phyloP scores from a whole-genome alignment of 2,888 invertebrate genomes.

The Aquatica leii region DNA sequence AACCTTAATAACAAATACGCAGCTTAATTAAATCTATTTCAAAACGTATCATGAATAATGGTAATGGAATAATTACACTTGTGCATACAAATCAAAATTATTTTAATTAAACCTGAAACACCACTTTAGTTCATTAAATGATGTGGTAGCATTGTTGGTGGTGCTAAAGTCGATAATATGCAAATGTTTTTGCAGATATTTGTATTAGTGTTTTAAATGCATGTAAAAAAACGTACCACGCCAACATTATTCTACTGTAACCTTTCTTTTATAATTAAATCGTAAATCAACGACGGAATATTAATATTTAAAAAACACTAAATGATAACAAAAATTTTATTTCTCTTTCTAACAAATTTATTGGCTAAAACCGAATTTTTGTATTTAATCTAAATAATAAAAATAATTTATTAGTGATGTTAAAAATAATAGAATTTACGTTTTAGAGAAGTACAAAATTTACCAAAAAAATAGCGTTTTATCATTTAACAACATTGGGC shows the following conservation, averaged over 20 bases:
- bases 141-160: background rate
- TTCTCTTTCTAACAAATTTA: no score
- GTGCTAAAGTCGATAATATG: background rate
- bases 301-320: no score
- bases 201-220: background rate
- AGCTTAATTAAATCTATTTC: conserved; percentile 10
- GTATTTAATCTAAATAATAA: no score
- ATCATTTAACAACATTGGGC: no score
- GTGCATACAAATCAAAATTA: conserved; percentile 24
- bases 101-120: conserved; percentile 25
- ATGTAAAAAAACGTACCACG: background rate
- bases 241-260: background rate
- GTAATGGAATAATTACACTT: conserved; percentile 12
- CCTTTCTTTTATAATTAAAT: background rate
- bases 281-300: background rate
- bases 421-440: no score
- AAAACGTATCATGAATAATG: conserved; percentile 9
- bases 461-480: no score
- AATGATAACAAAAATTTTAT: no score
- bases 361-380: no score
- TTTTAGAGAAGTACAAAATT: no score
- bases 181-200: background rate
- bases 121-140: conserved; percentile 16
- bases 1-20: background rate
- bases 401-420: no score